Conservation (phyloP, 2,113 vertebrate genomes). For the Chlorodrepanis virens region DNA sequence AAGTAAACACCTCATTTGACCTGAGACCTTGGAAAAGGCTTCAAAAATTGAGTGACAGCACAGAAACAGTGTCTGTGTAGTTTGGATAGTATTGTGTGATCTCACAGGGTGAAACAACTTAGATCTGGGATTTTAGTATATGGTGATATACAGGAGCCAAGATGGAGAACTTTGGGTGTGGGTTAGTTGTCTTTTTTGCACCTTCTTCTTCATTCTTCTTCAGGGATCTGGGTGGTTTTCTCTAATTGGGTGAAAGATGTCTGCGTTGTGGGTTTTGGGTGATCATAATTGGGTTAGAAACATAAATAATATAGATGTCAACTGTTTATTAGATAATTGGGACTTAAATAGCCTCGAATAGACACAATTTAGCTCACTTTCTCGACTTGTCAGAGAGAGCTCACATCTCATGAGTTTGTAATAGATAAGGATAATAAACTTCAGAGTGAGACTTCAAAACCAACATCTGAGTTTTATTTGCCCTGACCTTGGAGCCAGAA, state of each 20-base stretch:
- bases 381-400: neutral
- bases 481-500: neutral
- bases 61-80: neutral
- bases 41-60: neutral
- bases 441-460: neutral
- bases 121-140: neutral
- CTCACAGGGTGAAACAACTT: neutral
- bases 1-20: neutral
- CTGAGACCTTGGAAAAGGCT: neutral
- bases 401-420: neutral
- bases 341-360: neutral
- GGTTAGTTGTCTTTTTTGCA: neutral
- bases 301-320: neutral
- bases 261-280: accelerated
- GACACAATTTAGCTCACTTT: neutral
- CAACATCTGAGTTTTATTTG: neutral
- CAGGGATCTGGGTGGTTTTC: neutral
- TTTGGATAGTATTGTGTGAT: neutral
- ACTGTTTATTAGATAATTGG: neutral
- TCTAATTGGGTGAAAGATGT: neutral
- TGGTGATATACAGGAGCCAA: neutral
- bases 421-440: neutral
- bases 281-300: neutral
- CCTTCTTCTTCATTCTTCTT: neutral
- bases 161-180: neutral